Base-by-base conservation (phyloP, 2,888 invertebrate species). In the Nomada lathburiana region DNA sequence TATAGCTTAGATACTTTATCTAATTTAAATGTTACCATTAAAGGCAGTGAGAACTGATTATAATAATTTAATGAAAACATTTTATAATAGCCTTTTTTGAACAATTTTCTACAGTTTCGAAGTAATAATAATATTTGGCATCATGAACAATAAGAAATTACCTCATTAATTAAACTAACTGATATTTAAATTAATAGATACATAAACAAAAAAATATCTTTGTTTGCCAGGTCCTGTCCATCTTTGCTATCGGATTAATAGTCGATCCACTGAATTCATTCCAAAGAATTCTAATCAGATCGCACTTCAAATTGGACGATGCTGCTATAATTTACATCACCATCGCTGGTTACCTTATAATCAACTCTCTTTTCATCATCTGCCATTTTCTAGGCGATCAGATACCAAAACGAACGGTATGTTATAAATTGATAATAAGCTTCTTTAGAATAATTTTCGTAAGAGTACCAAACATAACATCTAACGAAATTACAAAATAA, bases 311-410 rank as follows among this genome's bases (percentile, higher is more conserved):
- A 91, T 94, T 94, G 93, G 94, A 95, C 88, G 95, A 96, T 89
- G 95, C 96, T 23, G 96, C 96, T 0, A 94, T 96, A 81, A 96
- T 96, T 93, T 96, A 96, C 93, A 95, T 96, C 18, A 95, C 96
- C 4, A 95, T 95, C 91, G 95, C 95, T 18, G 96, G 96, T 84
- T 96, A 95, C 91, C 95, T 96, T 90, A 94, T 97, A 85, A 95
- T 96, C 92, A 96, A 96, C 82, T 93, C 95, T 1, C 94, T 96
- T 42, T 92, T 96, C 87, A 94, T 97, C 82, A 94, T 96, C 86
- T 95, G 96, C 16, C 94, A 96, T 83, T 89, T 95, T 74, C 93
- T 96, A 52, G 96, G 96, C 13, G 96, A 97, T 91, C 94, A 95
- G 1, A 94, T 95, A 23, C 96, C 96, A 20, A 96, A 96, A 94